Evolutionary conservation across 2,797 vertebrate species (phyloP), one percentile per base, ranked within the genome.

Genomic region (Sebastes jordani): DNA sequence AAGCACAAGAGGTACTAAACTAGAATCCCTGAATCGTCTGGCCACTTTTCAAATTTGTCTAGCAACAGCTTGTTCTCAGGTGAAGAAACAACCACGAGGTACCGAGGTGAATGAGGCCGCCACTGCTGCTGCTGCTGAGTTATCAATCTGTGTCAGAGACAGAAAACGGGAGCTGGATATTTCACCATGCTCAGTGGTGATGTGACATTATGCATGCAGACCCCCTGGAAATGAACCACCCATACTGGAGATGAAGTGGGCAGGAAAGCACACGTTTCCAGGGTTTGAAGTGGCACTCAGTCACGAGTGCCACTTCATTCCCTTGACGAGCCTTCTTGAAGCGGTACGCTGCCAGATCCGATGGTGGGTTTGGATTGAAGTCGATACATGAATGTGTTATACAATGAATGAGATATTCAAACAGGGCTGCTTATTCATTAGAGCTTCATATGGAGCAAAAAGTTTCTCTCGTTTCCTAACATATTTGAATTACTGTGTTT

Each of bases 241-340:
- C 71, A 36, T 83, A 42, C 61, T 74, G 71, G 69, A 79, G 86
- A 90, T 91, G 81, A 91, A 89, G 86, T 91, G 84, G 76, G 80
- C 83, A 88, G 83, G 83, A 86, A 91, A 92, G 89, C 55, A 77
- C 58, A 74, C 73, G 79, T 88, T 89, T 83, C 81, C 75, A 78
- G 34, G 61, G 81, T 88, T 85, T 86, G 86, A 92, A 93, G 89
- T 86, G 86, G 74, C 83, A 84, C 89, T 91, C 84, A 72, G 49
- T 76, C 59, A 76, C 34, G 54, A 93, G 89, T 78, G 89, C 83
- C 81, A 81, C 86, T 91, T 86, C 82, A 84, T 84, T 87, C 63
- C 74, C 81, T 34, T 79, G 81, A 83, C 30, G n/a, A 84, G 76
- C 20, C 66, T 88, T 86, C 86, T 88, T 85, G 36, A 84, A 85